These are phyloP conservation scores for Coendou prehensilis DNA, from an alignment of 2,797 vertebrate genomes.

Conservation along the genomic window DNA sequence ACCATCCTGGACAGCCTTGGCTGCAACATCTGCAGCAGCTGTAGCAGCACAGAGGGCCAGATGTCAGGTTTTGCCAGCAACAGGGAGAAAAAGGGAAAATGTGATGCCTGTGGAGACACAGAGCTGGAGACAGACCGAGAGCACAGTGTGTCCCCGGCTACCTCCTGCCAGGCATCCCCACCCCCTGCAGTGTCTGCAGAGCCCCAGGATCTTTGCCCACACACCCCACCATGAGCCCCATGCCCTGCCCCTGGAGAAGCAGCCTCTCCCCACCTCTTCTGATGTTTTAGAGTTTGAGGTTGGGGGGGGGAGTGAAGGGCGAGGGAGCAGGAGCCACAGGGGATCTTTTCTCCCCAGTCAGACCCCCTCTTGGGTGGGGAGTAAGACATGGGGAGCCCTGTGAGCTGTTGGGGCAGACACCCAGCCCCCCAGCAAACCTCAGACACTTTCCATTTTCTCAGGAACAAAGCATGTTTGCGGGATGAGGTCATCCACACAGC, in stretches of 20 bases:
- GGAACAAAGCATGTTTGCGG: conserved; percentile 94
- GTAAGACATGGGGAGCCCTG: conserved; percentile 78
- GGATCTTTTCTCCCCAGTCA: conserved; percentile 43
- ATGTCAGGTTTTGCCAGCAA: conserved; percentile 71
- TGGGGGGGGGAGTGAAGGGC: neutral
- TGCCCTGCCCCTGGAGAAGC: neutral
- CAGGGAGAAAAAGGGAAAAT: conserved; percentile 48
- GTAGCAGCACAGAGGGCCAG: conserved; percentile 74
- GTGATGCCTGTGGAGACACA: neutral
- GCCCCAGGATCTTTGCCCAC: neutral
- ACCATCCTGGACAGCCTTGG: conserved; percentile 65
- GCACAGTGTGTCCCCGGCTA: neutral
- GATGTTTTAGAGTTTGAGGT: conserved; percentile 33
- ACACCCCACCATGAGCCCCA: neutral
- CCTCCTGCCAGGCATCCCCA: neutral
- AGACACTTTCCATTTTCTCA: conserved; percentile 92
- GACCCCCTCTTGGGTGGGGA: conserved; percentile 77
- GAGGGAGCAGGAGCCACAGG: conserved; percentile 9
- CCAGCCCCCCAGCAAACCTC: conserved; percentile 89
- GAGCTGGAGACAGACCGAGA: neutral
- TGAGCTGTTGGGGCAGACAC: conserved; percentile 87
- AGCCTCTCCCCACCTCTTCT: neutral
- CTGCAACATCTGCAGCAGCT: conserved; percentile 84
- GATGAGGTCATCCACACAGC: conserved; percentile 94
- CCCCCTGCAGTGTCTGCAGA: neutral